Evolutionary conservation across 2,888 invertebrate genomes (phyloP).

Genomic region (Bruchidius siliquastri): DNA sequence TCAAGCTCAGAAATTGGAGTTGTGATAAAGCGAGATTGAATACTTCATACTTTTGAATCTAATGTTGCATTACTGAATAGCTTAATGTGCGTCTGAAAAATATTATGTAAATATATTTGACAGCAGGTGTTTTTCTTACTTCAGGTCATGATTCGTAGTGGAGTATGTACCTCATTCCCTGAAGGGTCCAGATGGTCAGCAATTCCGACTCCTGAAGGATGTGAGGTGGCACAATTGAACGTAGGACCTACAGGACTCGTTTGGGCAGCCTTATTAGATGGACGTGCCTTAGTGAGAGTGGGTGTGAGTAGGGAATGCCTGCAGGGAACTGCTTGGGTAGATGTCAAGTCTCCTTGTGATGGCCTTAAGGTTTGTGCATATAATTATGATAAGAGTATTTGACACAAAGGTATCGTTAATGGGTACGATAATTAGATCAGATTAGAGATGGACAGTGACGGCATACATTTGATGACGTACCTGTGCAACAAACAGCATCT

Average conservation of each 20-base stretch:
- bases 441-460: too few relatives aligned
- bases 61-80: too few relatives aligned
- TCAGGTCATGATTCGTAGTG: constrained; percentile 78
- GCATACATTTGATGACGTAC: too few relatives aligned
- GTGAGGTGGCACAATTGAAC: constrained; percentile 80
- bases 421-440: too few relatives aligned
- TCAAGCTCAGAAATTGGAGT: too few relatives aligned
- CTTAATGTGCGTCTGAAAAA: neutral
- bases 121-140: neutral
- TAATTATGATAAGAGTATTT: neutral
- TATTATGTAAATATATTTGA: neutral
- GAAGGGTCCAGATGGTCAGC: constrained; percentile 85
- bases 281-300: constrained; percentile 74
- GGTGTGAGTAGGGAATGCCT: constrained; percentile 74
- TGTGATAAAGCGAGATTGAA: too few relatives aligned
- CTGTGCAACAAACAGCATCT: too few relatives aligned
- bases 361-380: constrained; percentile 50
- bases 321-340: constrained; percentile 70
- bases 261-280: constrained; percentile 83
- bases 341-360: constrained; percentile 70
- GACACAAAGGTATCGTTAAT: too few relatives aligned
- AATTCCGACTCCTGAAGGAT: constrained; percentile 69
- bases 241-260: constrained; percentile 82
- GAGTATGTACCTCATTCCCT: constrained; percentile 75
- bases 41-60: too few relatives aligned